Conservation (phyloP, 2,797 vertebrate genomes). For the Falco concolor region DNA sequence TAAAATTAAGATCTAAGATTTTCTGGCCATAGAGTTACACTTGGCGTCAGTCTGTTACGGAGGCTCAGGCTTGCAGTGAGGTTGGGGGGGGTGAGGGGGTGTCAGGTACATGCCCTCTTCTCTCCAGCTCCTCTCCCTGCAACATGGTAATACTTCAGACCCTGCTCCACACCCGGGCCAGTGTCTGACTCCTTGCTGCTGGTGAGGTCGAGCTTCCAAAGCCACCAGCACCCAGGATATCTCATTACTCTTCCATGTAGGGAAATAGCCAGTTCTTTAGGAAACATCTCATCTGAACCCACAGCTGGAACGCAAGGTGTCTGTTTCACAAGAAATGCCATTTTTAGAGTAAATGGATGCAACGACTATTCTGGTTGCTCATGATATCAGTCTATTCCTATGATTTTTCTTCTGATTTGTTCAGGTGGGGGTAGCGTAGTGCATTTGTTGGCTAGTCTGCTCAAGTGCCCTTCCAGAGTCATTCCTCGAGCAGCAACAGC, state of each 20-base stretch:
- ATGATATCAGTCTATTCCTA: accelerated
- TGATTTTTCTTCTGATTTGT: not conserved
- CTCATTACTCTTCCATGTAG: accelerated
- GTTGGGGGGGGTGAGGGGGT: not conserved
- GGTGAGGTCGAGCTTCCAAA: accelerated
- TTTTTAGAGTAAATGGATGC: not conserved
- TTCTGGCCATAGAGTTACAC: not conserved
- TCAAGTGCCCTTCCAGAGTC: not conserved
- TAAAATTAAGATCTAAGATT: constrained; percentile 27
- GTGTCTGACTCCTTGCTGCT: not conserved
- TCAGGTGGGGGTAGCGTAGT: accelerated
- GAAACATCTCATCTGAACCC: not conserved
- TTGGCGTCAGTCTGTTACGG: not conserved
- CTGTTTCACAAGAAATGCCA: not conserved
- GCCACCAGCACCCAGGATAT: accelerated
- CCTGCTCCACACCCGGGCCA: accelerated
- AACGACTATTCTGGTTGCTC: not conserved
- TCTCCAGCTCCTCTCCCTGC: not conserved
- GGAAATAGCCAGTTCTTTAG: not conserved
- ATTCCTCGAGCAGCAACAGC: not conserved
- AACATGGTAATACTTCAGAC: accelerated
- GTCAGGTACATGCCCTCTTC: not conserved
- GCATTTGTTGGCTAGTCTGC: accelerated
- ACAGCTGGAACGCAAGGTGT: not conserved
- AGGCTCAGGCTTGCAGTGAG: not conserved